Base-by-base conservation (phyloP, 2,888 invertebrate species). In the Achlya flavicornis region DNA sequence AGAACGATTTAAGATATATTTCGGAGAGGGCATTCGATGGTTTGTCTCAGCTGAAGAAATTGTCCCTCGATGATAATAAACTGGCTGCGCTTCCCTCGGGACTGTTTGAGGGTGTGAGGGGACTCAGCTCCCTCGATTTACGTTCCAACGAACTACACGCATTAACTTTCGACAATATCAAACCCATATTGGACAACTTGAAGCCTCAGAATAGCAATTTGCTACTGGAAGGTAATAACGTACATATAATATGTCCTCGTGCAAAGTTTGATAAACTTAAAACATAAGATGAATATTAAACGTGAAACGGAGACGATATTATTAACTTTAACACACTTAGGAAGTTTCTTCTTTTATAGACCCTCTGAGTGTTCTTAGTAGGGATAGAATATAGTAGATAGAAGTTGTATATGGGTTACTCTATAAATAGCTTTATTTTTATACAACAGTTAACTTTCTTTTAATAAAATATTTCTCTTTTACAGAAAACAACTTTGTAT, bases 401-500 rank as follows among this genome's bases (percentile, higher is more conserved):
- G 74, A 73, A 84, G 81, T 80, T 74, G 75, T 75, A 35, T 6
- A 35, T 35, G 78, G 83, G 70, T 77, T 74, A 38, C 16, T 84
- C 78, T 82, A 76, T 74, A 78, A 78, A 74, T 71, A 66, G 61
- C 78, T 76, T 79, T 69, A 81, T 76, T 78, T 66, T 63, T 41
- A 68, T 69, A 75, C 12, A 41, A 8, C 10, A 38, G 3, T 3
- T 38, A 10, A 38, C 10, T 10, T 8, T 57, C 19, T 19, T n/a
- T 8, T 62, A 16, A 5, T n/a, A 48, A n/a, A 58, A 58, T 66
- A 65, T 68, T 48, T 66, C 64, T 79, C 81, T 75, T 84, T 94
- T 94, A 62, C 96, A 98, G 97, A 96, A 79, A 98, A 97, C 92
- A 96, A 95, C 86, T 96, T 97, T 89, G 95, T 96, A 76, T 98